Conservation (phyloP, 2,797 vertebrate species). For the Amblyraja radiata region DNA sequence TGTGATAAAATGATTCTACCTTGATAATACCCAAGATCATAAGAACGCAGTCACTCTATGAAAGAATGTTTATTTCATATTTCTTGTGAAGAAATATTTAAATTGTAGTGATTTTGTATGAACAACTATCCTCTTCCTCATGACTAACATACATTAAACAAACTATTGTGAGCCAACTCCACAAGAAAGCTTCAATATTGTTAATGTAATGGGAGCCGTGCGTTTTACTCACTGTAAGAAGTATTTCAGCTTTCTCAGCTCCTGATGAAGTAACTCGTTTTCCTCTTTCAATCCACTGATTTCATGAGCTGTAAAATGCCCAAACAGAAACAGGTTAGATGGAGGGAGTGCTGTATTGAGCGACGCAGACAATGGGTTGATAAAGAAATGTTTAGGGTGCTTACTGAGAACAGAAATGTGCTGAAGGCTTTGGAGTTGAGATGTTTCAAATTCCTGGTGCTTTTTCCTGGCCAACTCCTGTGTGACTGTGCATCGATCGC, state of each 20-base stretch:
- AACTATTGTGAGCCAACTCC: not conserved
- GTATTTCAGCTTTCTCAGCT: constrained; percentile 60
- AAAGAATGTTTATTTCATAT: not conserved
- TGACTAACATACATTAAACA: not conserved
- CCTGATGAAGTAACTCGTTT: constrained; percentile 70
- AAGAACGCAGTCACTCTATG: not conserved
- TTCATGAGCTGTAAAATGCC: constrained; percentile 64
- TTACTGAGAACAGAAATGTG: constrained; percentile 79
- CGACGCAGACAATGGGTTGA: not conserved
- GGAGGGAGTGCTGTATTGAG: not conserved
- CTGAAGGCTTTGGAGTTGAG: constrained; percentile 79
- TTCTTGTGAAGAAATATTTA: not conserved
- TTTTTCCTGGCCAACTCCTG: constrained; percentile 84
- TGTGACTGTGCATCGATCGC: constrained; percentile 89
- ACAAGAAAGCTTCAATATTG: not conserved
- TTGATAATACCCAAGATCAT: not conserved
- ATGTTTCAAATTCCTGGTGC: constrained; percentile 77
- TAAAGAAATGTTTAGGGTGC: constrained; percentile 17
- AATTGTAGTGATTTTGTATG: not conserved
- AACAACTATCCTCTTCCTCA: not conserved
- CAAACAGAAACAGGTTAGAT: not conserved
- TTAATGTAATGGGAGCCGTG: not conserved
- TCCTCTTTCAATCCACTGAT: constrained; percentile 72
- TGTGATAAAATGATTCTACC: not conserved
- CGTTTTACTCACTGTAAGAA: constrained; percentile 61